Base-by-base conservation (phyloP, 2,888 invertebrate genomes). In the Pristionchus maxplancki region DNA sequence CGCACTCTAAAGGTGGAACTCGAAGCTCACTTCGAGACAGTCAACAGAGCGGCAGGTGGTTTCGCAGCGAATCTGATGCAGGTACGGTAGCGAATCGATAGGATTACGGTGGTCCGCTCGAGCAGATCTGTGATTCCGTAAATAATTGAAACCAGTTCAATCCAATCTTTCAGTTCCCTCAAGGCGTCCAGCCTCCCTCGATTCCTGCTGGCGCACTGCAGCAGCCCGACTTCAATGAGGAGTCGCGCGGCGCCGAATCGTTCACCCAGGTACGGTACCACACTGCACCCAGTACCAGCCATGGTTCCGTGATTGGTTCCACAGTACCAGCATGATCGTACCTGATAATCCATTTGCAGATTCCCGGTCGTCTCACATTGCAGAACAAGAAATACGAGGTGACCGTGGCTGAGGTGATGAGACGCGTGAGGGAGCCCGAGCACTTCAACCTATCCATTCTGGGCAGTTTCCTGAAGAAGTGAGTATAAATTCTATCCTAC, bases 391-490 rank as follows among this genome's bases (percentile, higher is more conserved):
- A 78, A 58, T 87, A 58, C 62, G 89, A 88, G 3, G 50, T 78
- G 53, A 71, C 48, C 44, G 88, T 84, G 28, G 88, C 71, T 5
- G 83, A 85, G 78, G 24, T 74, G 28, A 8, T 40, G 84, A 37
- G 87, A 37, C 53, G 71, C 17, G 24, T 87, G 5, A 11, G 40
- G 8, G 28, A 37, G 3, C 87, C 87, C 40, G 87, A 87, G 40
- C 53, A 11, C 15, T 58, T 87, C 78, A 87, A 87, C 24, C n/a
- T 67, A n/a, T 87, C 87, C 78, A 28, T 87, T 13, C 87, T 87
- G 31, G 87, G 78, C 2, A 28, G 34, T 17, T 20, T 37, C 3
- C 58, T 78, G 11, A 74, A 78, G 37, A 87, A 78, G 87, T 87
- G 78, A 87, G 87, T n/a, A 58, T 58, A 53, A 9, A 9, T 8